These are phyloP conservation scores for Pelochelys cantorii DNA, from an alignment of 2,797 vertebrate genomes.

Conservation along the genomic window DNA sequence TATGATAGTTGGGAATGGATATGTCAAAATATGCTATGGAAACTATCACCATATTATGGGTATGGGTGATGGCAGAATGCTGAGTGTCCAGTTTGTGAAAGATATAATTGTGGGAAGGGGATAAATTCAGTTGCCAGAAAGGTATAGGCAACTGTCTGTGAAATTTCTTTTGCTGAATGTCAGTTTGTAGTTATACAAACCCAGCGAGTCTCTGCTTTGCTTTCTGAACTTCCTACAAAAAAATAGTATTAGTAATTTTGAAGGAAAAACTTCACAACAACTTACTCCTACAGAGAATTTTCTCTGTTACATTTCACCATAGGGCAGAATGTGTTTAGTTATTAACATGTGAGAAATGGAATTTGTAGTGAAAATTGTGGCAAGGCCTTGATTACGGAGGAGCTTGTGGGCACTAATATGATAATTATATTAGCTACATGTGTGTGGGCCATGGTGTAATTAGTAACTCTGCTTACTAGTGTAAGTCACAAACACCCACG, in stretches of 20 bases:
- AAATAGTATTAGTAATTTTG: neutral
- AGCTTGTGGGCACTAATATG: neutral
- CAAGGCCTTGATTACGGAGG: constrained; percentile 38
- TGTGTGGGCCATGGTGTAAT: neutral
- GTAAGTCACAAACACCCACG: neutral
- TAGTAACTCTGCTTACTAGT: neutral
- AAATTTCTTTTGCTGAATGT: neutral
- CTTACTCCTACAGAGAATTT: neutral
- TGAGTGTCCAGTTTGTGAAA: rapidly evolving
- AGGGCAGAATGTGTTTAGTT: neutral
- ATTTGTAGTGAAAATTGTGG: constrained; percentile 27
- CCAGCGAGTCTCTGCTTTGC: neutral
- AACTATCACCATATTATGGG: rapidly evolving
- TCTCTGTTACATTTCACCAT: neutral
- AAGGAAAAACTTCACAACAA: constrained; percentile 21
- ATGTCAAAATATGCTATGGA: neutral
- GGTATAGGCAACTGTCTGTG: neutral
- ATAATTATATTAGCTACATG: constrained; percentile 22
- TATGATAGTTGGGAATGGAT: too few species aligned
- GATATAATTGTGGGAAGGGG: neutral
- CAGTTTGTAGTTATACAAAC: neutral
- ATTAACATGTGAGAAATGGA: constrained; percentile 17
- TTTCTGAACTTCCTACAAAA: neutral
- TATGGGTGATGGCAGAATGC: neutral
- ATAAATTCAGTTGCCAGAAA: neutral